Evolutionary conservation across 2,888 invertebrate species (phyloP).

Genomic region (Oscheius onirici): DNA sequence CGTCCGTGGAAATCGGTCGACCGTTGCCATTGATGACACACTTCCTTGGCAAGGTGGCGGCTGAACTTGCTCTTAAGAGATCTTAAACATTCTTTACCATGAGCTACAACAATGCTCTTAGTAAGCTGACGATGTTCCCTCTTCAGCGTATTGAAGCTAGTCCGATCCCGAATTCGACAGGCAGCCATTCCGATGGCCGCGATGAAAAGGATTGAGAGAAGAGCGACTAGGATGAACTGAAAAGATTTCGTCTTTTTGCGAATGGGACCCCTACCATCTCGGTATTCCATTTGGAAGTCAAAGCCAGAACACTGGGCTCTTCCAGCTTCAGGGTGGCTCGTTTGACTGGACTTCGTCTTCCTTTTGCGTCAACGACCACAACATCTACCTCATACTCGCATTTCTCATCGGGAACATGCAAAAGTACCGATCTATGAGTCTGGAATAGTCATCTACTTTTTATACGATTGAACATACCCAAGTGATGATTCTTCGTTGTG

Average conservation of each 20-base stretch:
- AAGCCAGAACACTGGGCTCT: slow-evolving; percentile 29
- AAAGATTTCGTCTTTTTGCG: background rate
- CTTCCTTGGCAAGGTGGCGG: slow-evolving; percentile 26
- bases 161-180: slow-evolving; percentile 28
- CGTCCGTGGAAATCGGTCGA: slow-evolving; percentile 30
- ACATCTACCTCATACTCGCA: slow-evolving; percentile 52
- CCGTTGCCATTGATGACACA: slow-evolving; percentile 32
- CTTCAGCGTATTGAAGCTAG: slow-evolving; percentile 30
- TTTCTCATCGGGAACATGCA: slow-evolving; percentile 46
- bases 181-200: slow-evolving; percentile 29
- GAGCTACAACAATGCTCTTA: slow-evolving; percentile 35
- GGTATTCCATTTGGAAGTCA: slow-evolving; percentile 25
- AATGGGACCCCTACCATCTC: slow-evolving; percentile 18
- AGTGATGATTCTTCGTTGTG: slow-evolving; percentile 44
- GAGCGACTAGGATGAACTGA: slow-evolving; percentile 30
- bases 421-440: slow-evolving; percentile 45
- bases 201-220: slow-evolving; percentile 6
- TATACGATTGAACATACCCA: slow-evolving; percentile 29
- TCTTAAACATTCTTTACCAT: background rate
- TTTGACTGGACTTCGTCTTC: slow-evolving; percentile 41
- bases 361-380: slow-evolving; percentile 44
- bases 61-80: background rate
- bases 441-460: slow-evolving; percentile 19
- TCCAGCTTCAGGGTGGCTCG: slow-evolving; percentile 26
- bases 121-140: slow-evolving; percentile 32